Evolutionary conservation across 2,797 vertebrate species (phyloP), one percentile per base, ranked within the genome.

Genomic region (Crenichthys baileyi): DNA sequence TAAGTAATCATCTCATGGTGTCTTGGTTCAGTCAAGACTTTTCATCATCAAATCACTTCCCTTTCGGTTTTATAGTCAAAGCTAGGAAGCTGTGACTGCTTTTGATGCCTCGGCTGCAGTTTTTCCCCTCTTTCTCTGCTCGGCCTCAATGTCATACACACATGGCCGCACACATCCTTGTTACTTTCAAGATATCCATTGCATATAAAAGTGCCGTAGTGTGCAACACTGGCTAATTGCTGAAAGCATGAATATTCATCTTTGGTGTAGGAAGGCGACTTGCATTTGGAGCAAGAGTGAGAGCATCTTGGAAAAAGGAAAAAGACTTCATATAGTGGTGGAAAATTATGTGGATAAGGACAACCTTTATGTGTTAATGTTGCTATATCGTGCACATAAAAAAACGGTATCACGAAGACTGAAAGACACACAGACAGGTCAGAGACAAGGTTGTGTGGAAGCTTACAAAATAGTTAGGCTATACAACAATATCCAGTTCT

Each of bases 161-260:
- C 73, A 78, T 55, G 26, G 46, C 53, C 12, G 31, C 46, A 7
- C 72, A 31, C 65, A 63, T 83, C 71, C 61, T 77, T 9, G 73
- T 70, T 51, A 77, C 79, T 91, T 87, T 89, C 83, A 87, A 85
- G 79, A 80, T 76, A 79, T 53, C 78, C 80, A 85, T 88, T 86
- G 88, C 84, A 87, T 88, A 77, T 79, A 76, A 82, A 74, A 56
- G 81, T 13, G 73, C n/a, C 73, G 46, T 51, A 70, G 82, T 82
- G 79, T 79, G 74, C 72, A 60, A 81, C 53, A 71, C 77, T 67
- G 80, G 79, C 73, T 93, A 92, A 92, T 93, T 93, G 89, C 88
- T 87, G 75, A 81, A 83, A 51, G 76, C 76, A 91, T 94, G 85
- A 91, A 94, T 94, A 93, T 92, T 90, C 84, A 91, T 91, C 77